Evolutionary conservation across 2,797 vertebrate species (phyloP).

Genomic region (Phrynocephalus forsythii): DNA sequence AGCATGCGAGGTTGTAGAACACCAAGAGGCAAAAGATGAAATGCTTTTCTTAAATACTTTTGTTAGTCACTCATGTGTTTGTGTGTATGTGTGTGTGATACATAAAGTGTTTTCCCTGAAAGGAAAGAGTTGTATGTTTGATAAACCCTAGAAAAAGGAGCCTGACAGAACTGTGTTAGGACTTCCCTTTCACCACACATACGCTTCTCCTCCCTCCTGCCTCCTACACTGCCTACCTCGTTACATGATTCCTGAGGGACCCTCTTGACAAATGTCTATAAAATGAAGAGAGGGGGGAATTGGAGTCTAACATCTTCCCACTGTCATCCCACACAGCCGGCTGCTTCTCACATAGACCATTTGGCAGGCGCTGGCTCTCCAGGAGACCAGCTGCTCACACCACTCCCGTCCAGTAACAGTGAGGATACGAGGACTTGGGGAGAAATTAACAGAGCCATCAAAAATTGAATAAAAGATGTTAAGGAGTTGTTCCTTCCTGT

Average conservation of each 20-base stretch:
- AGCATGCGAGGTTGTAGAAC: no score
- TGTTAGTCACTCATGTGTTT: no score
- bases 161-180: conserved; percentile 42
- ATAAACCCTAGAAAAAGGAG: conserved; percentile 57
- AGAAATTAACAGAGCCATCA: conserved; percentile 79
- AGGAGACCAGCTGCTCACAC: conserved; percentile 75
- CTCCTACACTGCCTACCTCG: conserved; percentile 63
- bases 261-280: conserved; percentile 75
- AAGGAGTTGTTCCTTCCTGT: conserved; percentile 71
- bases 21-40: no score
- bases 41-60: neutral
- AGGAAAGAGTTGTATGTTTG: conserved; percentile 25
- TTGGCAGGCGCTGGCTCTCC: conserved; percentile 72
- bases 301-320: conserved; percentile 71
- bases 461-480: conserved; percentile 77
- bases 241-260: conserved; percentile 73
- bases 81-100: no score
- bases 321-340: conserved; percentile 68
- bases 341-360: conserved; percentile 68
- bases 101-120: no score
- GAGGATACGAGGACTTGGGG: conserved; percentile 79
- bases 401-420: conserved; percentile 75
- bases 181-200: conserved; percentile 53
- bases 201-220: conserved; percentile 58
- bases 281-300: conserved; percentile 61